Evolutionary conservation across 2,888 invertebrate species (phyloP).

Genomic region (Lycophotia porphyrea): DNA sequence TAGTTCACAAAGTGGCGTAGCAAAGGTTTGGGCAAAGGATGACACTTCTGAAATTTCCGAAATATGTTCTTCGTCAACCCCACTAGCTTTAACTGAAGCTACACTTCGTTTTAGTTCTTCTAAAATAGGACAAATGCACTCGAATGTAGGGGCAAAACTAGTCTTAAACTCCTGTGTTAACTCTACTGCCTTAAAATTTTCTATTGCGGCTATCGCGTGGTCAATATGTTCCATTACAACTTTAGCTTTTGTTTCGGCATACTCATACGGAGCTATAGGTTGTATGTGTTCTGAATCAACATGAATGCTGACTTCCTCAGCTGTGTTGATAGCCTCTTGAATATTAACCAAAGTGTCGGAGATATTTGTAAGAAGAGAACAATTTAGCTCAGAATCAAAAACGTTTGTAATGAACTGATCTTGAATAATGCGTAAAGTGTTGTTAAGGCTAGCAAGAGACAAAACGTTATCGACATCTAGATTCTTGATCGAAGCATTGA

Average conservation of each 20-base stretch:
- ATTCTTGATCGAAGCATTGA: conserved; percentile 79
- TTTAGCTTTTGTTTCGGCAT: conserved; percentile 73
- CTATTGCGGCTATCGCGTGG: conserved; percentile 80
- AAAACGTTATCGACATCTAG: conserved; percentile 76
- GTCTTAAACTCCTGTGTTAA: conserved; percentile 70
- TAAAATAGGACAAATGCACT: conserved; percentile 81
- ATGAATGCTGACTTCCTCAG: conserved; percentile 77
- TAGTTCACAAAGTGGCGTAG: conserved; percentile 81
- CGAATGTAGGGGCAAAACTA: conserved; percentile 72
- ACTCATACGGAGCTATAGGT: conserved; percentile 67
- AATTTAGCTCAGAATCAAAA: conserved; percentile 81
- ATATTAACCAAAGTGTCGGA: conserved; percentile 76
- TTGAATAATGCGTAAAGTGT: conserved; percentile 81
- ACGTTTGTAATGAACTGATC: conserved; percentile 76
- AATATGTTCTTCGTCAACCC: conserved; percentile 73
- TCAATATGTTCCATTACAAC: conserved; percentile 81
- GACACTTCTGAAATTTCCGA: conserved; percentile 83
- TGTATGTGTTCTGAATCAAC: conserved; percentile 79
- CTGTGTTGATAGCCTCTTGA: conserved; percentile 80
- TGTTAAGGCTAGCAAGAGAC: conserved; percentile 80
- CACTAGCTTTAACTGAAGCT: conserved; percentile 74
- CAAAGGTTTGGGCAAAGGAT: conserved; percentile 81
- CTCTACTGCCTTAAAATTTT: conserved; percentile 77
- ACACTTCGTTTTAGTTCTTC: conserved; percentile 82
- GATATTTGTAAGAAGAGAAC: conserved; percentile 77